A percentile compares a stretch with the other conserved stretches of the same genome.
phyloP scores from a whole-genome alignment of 1,140 invertebrate species.

The Bilobella aurantiaca region DNA sequence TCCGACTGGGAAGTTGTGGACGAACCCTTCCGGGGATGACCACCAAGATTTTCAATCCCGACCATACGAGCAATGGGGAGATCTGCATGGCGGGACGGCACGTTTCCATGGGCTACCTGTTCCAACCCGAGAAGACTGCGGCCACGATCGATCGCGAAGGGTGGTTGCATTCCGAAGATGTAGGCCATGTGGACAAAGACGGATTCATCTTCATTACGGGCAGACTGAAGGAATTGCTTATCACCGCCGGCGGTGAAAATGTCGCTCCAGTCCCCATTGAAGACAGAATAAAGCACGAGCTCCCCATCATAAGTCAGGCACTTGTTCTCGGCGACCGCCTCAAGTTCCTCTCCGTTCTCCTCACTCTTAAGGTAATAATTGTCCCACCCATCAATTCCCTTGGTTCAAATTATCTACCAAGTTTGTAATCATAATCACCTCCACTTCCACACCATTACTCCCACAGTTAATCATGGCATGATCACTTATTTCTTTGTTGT shows the following conservation, averaged over 20 bases:
- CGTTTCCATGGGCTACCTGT: conserved; percentile 83
- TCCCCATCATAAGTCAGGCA: conserved; percentile 67
- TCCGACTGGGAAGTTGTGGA: conserved; percentile 56
- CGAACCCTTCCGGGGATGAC: conserved; percentile 40
- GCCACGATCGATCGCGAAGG: conserved; percentile 61
- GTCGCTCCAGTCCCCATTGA: conserved; percentile 72
- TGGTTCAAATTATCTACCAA: neutral
- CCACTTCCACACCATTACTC: too few relatives aligned
- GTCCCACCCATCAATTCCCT: neutral
- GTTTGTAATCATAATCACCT: too few relatives aligned
- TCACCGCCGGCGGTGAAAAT: conserved; percentile 91
- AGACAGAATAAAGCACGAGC: conserved; percentile 60
- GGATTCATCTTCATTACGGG: conserved; percentile 70
- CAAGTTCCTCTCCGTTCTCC: conserved; percentile 71
- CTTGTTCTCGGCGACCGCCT: conserved; percentile 74
- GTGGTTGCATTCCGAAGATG: conserved; percentile 71
- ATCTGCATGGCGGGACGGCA: conserved; percentile 65
- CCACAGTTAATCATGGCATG: neutral
- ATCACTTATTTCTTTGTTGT: neutral
- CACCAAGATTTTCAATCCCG: conserved; percentile 14
- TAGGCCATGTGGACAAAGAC: conserved; percentile 60
- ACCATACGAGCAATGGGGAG: conserved; percentile 35
- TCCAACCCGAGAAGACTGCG: conserved; percentile 61
- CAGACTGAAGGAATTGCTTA: conserved; percentile 73
- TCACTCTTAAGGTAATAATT: conserved; percentile 69